Conservation (phyloP, 1,140 invertebrate species). For the Cyphomyrmex costatus region DNA sequence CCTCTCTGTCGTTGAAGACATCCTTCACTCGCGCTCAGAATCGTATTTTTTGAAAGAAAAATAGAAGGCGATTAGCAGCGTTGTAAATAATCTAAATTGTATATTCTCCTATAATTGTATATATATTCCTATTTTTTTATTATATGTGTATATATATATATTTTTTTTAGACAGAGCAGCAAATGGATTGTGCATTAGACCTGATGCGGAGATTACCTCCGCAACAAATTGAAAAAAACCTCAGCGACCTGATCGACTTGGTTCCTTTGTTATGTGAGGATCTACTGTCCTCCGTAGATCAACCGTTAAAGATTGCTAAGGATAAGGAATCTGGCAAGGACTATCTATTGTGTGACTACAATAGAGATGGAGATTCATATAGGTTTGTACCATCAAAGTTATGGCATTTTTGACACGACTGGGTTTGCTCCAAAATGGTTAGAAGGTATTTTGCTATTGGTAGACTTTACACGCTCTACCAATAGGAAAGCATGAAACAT, state of each 20-base stretch:
- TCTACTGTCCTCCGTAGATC: constrained; percentile 98
- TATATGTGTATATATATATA: constrained; percentile 68
- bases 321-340: constrained; percentile 98
- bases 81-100: neutral
- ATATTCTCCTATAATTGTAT: neutral
- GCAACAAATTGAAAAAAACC: constrained; percentile 99
- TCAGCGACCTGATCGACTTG: constrained; percentile 98
- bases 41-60: constrained; percentile 61
- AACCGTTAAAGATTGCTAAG: constrained; percentile 98
- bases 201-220: constrained; percentile 99
- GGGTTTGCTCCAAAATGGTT: too few relatives aligned
- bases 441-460: too few relatives aligned
- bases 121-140: neutral
- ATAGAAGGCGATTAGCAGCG: neutral
- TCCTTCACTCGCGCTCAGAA: constrained; percentile 67
- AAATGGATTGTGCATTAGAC: constrained; percentile 99
- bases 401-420: too few relatives aligned
- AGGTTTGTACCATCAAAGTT: constrained; percentile 86
- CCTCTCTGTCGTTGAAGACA: constrained; percentile 36
- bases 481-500: too few relatives aligned
- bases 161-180: constrained; percentile 97
- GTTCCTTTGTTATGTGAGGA: constrained; percentile 98
- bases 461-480: too few relatives aligned
- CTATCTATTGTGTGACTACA: constrained; percentile 99
- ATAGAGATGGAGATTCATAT: constrained; percentile 99